phyloP scores from a whole-genome alignment of 64 coral and sea anemone genomes.

The Actinia equina region DNA sequence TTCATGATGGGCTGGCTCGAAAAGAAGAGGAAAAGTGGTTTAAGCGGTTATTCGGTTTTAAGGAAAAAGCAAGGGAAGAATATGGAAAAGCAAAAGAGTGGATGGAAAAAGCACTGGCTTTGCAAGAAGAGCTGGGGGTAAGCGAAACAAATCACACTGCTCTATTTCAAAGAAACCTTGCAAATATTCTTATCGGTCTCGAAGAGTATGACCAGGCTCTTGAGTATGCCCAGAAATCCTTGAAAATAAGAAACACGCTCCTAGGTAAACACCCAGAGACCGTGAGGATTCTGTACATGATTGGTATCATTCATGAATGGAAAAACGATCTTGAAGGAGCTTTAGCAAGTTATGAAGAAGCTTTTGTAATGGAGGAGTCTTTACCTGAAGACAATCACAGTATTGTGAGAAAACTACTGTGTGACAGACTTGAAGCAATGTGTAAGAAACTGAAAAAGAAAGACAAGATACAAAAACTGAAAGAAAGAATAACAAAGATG shows the following conservation, averaged over 20 bases:
- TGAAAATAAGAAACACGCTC: conserved; percentile 14
- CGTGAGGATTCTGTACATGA: conserved; percentile 41
- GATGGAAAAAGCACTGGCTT: conserved; percentile 28
- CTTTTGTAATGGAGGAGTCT: conserved; percentile 46
- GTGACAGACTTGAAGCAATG: conserved; percentile 20
- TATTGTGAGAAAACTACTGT: not conserved
- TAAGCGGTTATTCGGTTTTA: not conserved
- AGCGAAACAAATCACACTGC: conserved; percentile 30
- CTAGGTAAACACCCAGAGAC: conserved; percentile 43
- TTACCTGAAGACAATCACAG: conserved; percentile 49
- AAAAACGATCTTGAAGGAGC: conserved; percentile 6
- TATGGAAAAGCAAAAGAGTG: conserved; percentile 20
- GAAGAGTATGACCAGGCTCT: conserved; percentile 22
- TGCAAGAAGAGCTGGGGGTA: conserved; percentile 35
- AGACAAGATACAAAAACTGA: too few species aligned
- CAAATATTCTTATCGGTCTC: conserved; percentile 32
- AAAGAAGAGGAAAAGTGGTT: not conserved
- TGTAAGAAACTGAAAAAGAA: not conserved
- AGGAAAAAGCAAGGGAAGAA: not conserved
- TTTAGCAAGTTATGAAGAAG: conserved; percentile 36
- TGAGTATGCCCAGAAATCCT: conserved; percentile 26
- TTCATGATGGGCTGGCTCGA: conserved; percentile 25
- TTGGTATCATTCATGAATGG: conserved; percentile 45
- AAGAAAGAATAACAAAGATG: too few species aligned
- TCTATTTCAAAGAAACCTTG: conserved; percentile 41